phyloP scores from a whole-genome alignment of 2,888 invertebrate species.

The Eurytoma californica region DNA sequence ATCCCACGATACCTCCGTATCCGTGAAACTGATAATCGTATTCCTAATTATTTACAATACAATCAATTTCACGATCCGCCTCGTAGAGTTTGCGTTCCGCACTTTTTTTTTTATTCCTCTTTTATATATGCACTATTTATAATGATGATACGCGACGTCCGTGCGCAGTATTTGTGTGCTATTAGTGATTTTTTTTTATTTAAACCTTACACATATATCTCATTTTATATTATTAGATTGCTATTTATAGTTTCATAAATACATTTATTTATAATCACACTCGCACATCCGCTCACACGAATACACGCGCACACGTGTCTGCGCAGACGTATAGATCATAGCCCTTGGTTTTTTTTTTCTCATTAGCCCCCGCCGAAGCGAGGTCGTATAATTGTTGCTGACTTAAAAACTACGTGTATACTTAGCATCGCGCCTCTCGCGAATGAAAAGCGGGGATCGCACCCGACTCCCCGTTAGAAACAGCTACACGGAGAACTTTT shows the following conservation, averaged over 20 bases:
- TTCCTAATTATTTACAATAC: constrained; percentile 66
- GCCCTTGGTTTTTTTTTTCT: constrained; percentile 50
- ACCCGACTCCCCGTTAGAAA: constrained; percentile 6
- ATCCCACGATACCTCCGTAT: constrained; percentile 21
- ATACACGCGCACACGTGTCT: constrained; percentile 37
- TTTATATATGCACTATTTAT: constrained; percentile 59
- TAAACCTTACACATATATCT: background rate
- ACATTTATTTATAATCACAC: constrained; percentile 58
- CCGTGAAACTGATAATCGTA: constrained; percentile 37
- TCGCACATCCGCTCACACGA: constrained; percentile 13
- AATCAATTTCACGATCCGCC: constrained; percentile 50
- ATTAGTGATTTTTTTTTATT: constrained; percentile 38
- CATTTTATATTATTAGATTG: constrained; percentile 51
- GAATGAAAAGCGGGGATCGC: constrained; percentile 19
- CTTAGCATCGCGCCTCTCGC: constrained; percentile 33
- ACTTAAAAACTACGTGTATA: constrained; percentile 52
- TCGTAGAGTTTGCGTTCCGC: no score
- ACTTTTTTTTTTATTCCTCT: constrained; percentile 58
- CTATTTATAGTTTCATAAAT: constrained; percentile 61
- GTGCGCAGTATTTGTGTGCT: constrained; percentile 25
- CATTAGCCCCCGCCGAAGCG: constrained; percentile 26
- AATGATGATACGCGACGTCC: constrained; percentile 44
- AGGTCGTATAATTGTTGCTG: constrained; percentile 36
- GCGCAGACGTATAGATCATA: constrained; percentile 58
- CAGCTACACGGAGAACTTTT: constrained; percentile 16